Base-by-base conservation (phyloP, 2,888 invertebrate genomes). In the Drosophila silvestris region DNA sequence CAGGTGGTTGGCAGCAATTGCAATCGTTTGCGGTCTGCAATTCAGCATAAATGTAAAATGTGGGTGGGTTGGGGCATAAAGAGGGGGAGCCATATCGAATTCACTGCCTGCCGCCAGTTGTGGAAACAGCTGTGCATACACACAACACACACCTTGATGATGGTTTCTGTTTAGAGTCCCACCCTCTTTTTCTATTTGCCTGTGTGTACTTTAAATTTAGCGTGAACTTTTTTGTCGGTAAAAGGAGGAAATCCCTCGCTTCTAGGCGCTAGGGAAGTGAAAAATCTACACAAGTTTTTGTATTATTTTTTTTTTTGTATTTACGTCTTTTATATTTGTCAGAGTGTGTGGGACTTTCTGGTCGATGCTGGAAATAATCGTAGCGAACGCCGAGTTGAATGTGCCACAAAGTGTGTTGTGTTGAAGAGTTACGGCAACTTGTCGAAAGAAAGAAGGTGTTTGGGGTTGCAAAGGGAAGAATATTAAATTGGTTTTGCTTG, bases 71-170 rank as follows among this genome's bases (percentile, higher is more conserved):
- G 35, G 7, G 28, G 37, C 10, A 26, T 44, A 28, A 32, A 16
- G 12, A 30, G 19, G 32, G 64, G 52, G 74, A 35, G 16, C 1
- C 77, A 76, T 77, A 89, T 85, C 89, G 76, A 79, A 81, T 86
- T 81, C 70, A 81, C 53, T 73, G 72, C 68, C 76, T 70, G 65
- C 52, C 63, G 47, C 60, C 59, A 72, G 63, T 54, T 67, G 81
- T 63, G 77, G 77, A 74, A 85, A 82, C 89, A 85, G 89, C 85
- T 85, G 85, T 77, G 87, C 85, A 82, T 66, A 74, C 74, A 72
- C 76, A 69, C 69, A 64, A 28, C 80, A 84, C 73, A 74, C 74
- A 73, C 74, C 70, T 76, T 67, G 33, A 50, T 74, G 61, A 30
- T 57, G 26, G 47, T 47, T 28, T 56, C 35, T 56, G 26, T 22